Percentiles rank a stretch among this genome's conserved stretches.
Conservation (phyloP, 1,140 invertebrate species). For the Calephelis nemesis region DNA sequence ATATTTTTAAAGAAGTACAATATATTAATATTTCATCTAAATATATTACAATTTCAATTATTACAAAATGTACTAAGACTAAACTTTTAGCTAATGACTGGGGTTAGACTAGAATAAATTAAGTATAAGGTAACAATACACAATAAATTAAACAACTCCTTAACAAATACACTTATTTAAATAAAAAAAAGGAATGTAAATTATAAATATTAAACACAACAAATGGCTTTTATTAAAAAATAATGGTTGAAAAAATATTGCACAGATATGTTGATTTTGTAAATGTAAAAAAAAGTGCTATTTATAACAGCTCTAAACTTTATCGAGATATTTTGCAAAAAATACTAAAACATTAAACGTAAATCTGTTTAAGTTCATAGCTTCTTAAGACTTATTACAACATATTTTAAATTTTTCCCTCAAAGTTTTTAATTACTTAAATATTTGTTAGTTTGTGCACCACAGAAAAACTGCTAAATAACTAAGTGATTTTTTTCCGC, state of each 20-base stretch:
- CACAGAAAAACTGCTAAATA: too few species aligned
- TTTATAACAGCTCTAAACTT: background rate
- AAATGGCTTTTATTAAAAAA: conserved; percentile 29
- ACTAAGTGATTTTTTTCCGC: too few species aligned
- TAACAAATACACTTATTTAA: conserved; percentile 47
- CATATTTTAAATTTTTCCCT: too few species aligned
- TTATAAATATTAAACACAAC: conserved; percentile 30
- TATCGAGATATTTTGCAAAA: background rate
- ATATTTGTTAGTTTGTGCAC: too few species aligned
- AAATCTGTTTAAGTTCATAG: too few species aligned
- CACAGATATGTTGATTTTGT: conserved; percentile 45
- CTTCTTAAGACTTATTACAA: too few species aligned
- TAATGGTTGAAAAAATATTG: conserved; percentile 58
- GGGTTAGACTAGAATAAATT: conserved; percentile 60
- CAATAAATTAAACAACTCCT: conserved; percentile 65
- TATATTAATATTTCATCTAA: conserved; percentile 42
- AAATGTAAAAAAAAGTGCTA: conserved; percentile 13
- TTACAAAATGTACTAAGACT: conserved; percentile 42
- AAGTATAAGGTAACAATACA: conserved; percentile 51
- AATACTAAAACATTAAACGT: too few species aligned
- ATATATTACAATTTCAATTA: conserved; percentile 47
- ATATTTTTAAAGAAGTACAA: conserved; percentile 7
- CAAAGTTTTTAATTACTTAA: too few species aligned
- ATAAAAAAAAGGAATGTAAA: conserved; percentile 62
- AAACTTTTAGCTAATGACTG: conserved; percentile 54